Conservation (phyloP, 2,113 vertebrate species). For the Sardina pilchardus region DNA sequence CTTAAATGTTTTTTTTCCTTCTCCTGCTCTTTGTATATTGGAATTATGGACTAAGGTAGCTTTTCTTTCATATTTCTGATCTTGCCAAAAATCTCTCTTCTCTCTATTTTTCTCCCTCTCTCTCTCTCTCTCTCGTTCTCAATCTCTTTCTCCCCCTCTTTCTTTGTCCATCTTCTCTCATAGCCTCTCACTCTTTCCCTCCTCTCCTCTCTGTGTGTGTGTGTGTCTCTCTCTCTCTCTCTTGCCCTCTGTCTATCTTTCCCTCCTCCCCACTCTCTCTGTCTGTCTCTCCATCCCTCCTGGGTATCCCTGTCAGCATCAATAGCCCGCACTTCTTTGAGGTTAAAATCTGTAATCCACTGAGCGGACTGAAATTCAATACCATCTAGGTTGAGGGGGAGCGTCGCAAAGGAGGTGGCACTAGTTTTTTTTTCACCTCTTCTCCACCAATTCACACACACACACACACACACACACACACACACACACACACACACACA, state of each 20-base stretch:
- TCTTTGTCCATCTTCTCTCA: neutral
- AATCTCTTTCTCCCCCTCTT: neutral
- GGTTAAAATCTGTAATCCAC: neutral
- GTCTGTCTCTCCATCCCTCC: neutral
- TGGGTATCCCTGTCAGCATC: neutral
- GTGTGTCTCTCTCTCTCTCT: neutral
- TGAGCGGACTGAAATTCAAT: neutral
- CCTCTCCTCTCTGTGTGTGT: neutral
- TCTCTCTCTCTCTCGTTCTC: neutral
- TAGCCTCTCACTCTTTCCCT: neutral
- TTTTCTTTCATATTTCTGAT: conserved; percentile 39
- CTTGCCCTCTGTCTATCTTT: neutral
- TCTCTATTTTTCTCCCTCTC: neutral
- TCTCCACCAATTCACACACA: neutral
- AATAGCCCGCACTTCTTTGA: neutral
- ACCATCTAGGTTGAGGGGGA: neutral
- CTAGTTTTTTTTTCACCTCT: neutral
- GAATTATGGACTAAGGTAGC: neutral
- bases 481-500: too few relatives aligned
- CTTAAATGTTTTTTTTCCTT: conserved; percentile 17
- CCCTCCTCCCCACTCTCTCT: neutral
- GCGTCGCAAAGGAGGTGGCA: neutral
- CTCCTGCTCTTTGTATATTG: conserved; percentile 5
- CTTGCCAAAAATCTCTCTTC: neutral
- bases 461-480: neutral